A percentile compares a stretch with the other conserved stretches of the same genome.
Evolutionary conservation across 1,140 invertebrate species (phyloP).

Genomic region (Chymomyza costata): DNA sequence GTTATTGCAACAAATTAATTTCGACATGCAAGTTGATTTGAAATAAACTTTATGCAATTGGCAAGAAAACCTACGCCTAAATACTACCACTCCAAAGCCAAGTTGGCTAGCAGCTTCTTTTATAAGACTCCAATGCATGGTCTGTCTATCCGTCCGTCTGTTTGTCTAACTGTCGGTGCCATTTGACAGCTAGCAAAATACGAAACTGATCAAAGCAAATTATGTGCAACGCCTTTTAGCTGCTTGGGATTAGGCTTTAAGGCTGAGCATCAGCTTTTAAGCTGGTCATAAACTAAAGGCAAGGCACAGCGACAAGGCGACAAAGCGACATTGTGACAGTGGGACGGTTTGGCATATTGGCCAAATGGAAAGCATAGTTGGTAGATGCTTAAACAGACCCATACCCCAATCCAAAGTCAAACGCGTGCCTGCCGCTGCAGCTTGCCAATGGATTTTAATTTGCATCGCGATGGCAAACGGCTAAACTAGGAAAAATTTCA

Average conservation of each 20-base stretch:
- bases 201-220: conserved; percentile 72
- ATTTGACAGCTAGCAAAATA: conserved; percentile 65
- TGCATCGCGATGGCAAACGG: conserved; percentile 25
- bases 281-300: conserved; percentile 35
- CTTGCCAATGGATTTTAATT: conserved; percentile 64
- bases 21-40: conserved; percentile 62
- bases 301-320: conserved; percentile 4
- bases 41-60: conserved; percentile 61
- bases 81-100: conserved; percentile 32
- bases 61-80: conserved; percentile 61
- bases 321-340: too few species aligned
- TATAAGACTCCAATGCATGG: conserved; percentile 17
- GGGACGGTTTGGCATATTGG: too few species aligned
- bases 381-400: conserved; percentile 19
- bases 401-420: conserved; percentile 3
- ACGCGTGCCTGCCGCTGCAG: conserved; percentile 18
- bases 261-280: conserved; percentile 27
- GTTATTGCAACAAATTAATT: conserved; percentile 71
- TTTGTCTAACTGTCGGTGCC: conserved; percentile 4
- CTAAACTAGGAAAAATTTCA: conserved; percentile 62
- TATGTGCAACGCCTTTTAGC: conserved; percentile 70
- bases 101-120: conserved; percentile 20
- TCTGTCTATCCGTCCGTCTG: conserved; percentile 3
- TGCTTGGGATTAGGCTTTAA: too few species aligned
- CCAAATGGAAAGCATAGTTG: background rate